These are phyloP conservation scores for Tenualosa thibaudeaui DNA, from an alignment of 2,797 vertebrate genomes.

Conservation along the genomic window DNA sequence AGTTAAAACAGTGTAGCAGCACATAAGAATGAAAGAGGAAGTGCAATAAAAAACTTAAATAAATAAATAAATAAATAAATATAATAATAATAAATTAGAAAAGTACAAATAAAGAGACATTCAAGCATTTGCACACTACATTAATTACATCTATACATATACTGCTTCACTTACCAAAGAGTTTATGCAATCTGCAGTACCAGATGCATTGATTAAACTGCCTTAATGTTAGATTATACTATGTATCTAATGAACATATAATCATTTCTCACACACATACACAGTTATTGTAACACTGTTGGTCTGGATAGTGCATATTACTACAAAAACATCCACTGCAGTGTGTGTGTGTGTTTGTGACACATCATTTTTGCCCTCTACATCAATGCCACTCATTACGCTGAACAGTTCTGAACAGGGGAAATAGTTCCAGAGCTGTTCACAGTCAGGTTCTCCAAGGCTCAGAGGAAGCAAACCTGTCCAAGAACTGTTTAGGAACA, in stretches of 20 bases:
- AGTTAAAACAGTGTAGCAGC: background rate
- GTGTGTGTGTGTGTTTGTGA: background rate
- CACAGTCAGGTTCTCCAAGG: too few relatives aligned
- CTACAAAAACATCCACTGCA: background rate
- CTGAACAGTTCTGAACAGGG: background rate
- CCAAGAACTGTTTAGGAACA: too few relatives aligned
- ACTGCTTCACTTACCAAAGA: background rate
- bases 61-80: background rate
- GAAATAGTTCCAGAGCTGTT: background rate
- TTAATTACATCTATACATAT: background rate
- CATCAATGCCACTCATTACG: background rate
- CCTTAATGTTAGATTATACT: background rate
- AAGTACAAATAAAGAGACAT: background rate
- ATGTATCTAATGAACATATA: too few relatives aligned
- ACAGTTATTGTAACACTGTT: conserved; percentile 1
- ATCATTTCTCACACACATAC: background rate
- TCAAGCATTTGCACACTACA: background rate
- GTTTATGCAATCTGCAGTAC: background rate
- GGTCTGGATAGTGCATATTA: background rate
- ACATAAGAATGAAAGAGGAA: background rate
- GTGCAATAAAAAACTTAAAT: background rate
- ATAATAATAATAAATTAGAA: background rate
- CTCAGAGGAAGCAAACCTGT: too few relatives aligned
- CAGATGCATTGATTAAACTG: background rate
- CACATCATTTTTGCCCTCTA: background rate